Evolutionary conservation across 2,888 invertebrate genomes (phyloP).

Genomic region (Nematopogon swammerdamellus): DNA sequence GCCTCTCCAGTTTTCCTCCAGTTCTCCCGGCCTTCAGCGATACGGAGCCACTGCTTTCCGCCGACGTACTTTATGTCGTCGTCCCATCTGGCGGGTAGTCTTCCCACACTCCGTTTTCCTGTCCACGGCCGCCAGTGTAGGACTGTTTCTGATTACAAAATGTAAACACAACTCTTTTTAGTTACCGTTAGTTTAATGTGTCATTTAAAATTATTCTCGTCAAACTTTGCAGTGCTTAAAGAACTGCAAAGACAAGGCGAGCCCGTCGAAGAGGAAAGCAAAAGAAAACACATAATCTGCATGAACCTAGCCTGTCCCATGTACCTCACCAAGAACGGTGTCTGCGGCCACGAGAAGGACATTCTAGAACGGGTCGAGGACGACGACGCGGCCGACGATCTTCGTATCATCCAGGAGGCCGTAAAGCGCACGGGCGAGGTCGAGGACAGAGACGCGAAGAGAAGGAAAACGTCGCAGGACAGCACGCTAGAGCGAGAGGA

Average conservation of each 20-base stretch:
- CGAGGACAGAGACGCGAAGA: constrained; percentile 16
- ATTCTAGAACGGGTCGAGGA: constrained; percentile 16
- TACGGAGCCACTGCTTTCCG: too few relatives aligned
- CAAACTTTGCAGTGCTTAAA: constrained; percentile 30
- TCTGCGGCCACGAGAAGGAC: constrained; percentile 16
- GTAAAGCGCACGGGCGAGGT: constrained; percentile 17
- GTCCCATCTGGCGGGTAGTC: too few relatives aligned
- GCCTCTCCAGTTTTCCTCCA: too few relatives aligned
- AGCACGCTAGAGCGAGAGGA: constrained; percentile 2
- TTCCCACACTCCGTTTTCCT: too few relatives aligned
- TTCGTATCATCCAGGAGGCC: constrained; percentile 15
- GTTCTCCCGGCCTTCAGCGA: too few relatives aligned
- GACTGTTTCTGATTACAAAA: too few relatives aligned
- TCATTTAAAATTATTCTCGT: too few relatives aligned
- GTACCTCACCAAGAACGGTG: constrained; percentile 19
- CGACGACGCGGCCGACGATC: constrained; percentile 18
- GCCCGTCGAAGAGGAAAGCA: constrained; percentile 20
- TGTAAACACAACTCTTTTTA: too few relatives aligned
- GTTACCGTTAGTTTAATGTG: too few relatives aligned
- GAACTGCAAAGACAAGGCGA: constrained; percentile 21
- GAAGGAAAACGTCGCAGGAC: constrained; percentile 2
- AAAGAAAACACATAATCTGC: constrained; percentile 30
- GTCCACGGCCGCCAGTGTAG: too few relatives aligned
- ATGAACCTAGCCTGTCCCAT: constrained; percentile 31
- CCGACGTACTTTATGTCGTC: too few relatives aligned